Base-by-base conservation (phyloP, 23 tunicate species). In the Styela clava region DNA sequence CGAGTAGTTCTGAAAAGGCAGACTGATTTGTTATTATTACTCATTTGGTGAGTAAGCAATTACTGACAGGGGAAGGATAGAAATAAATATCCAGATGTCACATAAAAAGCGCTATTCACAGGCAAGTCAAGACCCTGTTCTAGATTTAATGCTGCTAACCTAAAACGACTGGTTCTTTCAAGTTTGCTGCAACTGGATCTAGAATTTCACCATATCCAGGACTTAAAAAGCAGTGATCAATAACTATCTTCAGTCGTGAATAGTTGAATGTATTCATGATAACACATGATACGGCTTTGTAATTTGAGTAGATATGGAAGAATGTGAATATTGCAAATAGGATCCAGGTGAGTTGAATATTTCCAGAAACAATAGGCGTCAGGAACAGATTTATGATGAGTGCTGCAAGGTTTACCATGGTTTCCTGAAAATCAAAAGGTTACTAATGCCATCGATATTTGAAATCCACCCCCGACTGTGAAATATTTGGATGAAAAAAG, bases 271-370 rank as follows among this genome's bases (percentile, higher is more conserved):
- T 61, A 1, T 95, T 96, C 89, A 89, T 89, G 31, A 84, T 84
- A 2, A 95, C 86, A 69, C 88, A 78, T 34, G 87, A 34, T 28
- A 95, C 99, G 0, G 99, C 99, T 71, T 77, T 86, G 79, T 89
- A 95, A 64, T 95, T 95, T 28, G 89, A 82, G 31, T 73, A 89
- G 16, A 95, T 79, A 62, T 95, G 99, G 18, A 86, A 71, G 20
- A 78, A 36, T 3, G 96, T 87, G 83, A 95, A 95, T 21, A 83
- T 52, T n/a, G 89, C 31, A 61, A 95, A 95, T 34, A 90, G 37
- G 0, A 69, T n/a, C 95, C 99, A 95, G 16, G 86, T 79, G 30
- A 82, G 68, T 7, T 34, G 24, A 5, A 31, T 34, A 62, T 83
- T 91, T 18, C 67, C 86, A 21, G 94, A 72, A 9, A 84, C 64